Conservation (phyloP, 2,113 vertebrate genomes). For the Ibidorhyncha struthersii region DNA sequence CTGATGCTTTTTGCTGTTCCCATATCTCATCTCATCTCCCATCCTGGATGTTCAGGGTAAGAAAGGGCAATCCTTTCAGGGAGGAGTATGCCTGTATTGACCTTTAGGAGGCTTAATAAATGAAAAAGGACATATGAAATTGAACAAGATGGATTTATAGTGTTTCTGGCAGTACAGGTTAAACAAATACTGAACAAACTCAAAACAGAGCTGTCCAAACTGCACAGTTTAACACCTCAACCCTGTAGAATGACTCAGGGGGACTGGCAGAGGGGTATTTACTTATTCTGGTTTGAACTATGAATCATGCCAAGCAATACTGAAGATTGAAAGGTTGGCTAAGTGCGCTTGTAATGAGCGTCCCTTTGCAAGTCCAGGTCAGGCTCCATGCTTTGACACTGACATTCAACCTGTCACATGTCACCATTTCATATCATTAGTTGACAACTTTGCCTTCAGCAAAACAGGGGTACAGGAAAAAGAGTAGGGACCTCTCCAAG, state of each 20-base stretch:
- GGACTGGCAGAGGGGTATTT: not conserved
- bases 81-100: constrained; percentile 8
- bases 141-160: constrained; percentile 61
- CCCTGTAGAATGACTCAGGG: not conserved
- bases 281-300: constrained; percentile 50
- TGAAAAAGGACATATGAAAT: constrained; percentile 17
- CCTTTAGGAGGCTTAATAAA: constrained; percentile 40
- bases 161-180: constrained; percentile 67
- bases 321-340: not conserved
- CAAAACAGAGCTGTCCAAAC: constrained; percentile 58
- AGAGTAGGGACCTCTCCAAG: not conserved
- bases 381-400: constrained; percentile 32
- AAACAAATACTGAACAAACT: constrained; percentile 71
- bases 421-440: not conserved
- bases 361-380: constrained; percentile 37
- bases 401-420: constrained; percentile 3
- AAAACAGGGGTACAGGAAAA: not conserved
- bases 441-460: not conserved
- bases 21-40: constrained; percentile 27
- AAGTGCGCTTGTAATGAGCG: not conserved
- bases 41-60: constrained; percentile 24
- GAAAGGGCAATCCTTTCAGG: constrained; percentile 29
- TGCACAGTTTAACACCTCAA: constrained; percentile 31
- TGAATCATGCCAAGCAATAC: not conserved
- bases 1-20: constrained; percentile 44